Evolutionary conservation across 1,140 invertebrate species (phyloP), one percentile per base, ranked within the genome.

Genomic region (Ditylenchus dipsaci): DNA sequence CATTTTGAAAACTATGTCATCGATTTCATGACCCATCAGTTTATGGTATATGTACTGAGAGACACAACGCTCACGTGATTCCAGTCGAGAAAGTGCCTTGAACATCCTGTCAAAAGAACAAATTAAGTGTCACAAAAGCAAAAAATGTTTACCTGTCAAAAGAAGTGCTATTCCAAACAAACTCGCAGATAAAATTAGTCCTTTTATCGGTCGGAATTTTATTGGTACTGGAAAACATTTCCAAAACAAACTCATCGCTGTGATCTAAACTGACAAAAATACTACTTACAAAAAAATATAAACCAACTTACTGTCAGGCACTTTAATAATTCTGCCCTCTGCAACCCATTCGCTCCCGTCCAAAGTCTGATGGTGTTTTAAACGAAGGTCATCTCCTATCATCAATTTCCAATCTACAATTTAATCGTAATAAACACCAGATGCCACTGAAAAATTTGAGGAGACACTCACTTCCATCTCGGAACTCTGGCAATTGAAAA

Each of bases 91-190:
- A 26, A 98, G 84, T 0, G 95, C 93, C 26, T 91, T 87, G 79
- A 95, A 92, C 95, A 99, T 98, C 75, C 94, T 92, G 74, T 56
- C 76, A 73, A 29, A 47, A 67, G 66, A 65, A 65, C 5, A 63
- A 45, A 13, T 62, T 27, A 49, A 27, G 30, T 26, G 21, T 13
- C 19, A 1, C 11, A 7, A 8, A 58, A 61, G 19, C 42, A 66
- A 33, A 19, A 70, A 47, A 17, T 27, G 13, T 9, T 23, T 27
- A 92, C 91, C 92, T 89, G 84, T 98, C 94, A 85, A 99, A 99
- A 49, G 92, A 94, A 0, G 95, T 98, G 65, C 93, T 94, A 83
- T 99, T 99, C 96, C 95, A 99, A 23, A 98, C 96, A 85, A 97
- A 99, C 85, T 99, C 95, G 13, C 98, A 92, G 0, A 94, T 91